These are phyloP conservation scores for Glaucopsyche alexis DNA, from an alignment of 2,888 invertebrate species.

Conservation along the genomic window DNA sequence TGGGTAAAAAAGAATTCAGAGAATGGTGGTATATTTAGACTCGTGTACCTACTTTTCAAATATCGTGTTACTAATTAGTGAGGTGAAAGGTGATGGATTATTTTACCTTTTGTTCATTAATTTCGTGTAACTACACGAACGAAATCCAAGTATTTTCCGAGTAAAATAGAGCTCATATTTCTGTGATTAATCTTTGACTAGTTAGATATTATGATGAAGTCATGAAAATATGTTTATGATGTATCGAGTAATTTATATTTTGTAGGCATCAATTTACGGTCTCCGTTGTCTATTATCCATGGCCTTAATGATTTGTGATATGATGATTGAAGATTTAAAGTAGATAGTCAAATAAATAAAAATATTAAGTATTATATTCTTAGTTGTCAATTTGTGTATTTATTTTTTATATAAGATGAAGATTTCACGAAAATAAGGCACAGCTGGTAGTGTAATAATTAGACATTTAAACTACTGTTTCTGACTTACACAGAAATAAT, in stretches of 20 bases:
- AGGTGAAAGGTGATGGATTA: conserved; percentile 26
- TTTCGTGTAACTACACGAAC: conserved; percentile 10
- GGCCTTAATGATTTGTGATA: neutral
- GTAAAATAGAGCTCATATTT: neutral
- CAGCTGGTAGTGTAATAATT: neutral
- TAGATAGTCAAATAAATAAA: neutral
- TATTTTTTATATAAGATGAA: too few relatives aligned
- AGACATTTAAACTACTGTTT: neutral
- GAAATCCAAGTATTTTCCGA: neutral
- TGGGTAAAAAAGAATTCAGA: conserved; percentile 14
- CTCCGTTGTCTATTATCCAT: neutral
- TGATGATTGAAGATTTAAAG: neutral
- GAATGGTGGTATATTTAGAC: conserved; percentile 22
- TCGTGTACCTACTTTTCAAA: neutral
- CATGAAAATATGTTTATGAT: neutral
- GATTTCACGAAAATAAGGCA: neutral
- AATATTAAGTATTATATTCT: too few relatives aligned
- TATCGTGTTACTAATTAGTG: conserved; percentile 28
- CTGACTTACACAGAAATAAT: conserved; percentile 44
- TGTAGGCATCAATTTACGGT: neutral
- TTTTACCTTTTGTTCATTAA: conserved; percentile 18
- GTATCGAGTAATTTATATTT: neutral
- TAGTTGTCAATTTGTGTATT: too few relatives aligned
- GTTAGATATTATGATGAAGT: neutral
- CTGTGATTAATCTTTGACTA: neutral